Percentiles rank a stretch among this genome's conserved stretches.
These are phyloP conservation scores for Cheirogaleus medius DNA, from an alignment of 2,113 vertebrate genomes.

Conservation along the genomic window DNA sequence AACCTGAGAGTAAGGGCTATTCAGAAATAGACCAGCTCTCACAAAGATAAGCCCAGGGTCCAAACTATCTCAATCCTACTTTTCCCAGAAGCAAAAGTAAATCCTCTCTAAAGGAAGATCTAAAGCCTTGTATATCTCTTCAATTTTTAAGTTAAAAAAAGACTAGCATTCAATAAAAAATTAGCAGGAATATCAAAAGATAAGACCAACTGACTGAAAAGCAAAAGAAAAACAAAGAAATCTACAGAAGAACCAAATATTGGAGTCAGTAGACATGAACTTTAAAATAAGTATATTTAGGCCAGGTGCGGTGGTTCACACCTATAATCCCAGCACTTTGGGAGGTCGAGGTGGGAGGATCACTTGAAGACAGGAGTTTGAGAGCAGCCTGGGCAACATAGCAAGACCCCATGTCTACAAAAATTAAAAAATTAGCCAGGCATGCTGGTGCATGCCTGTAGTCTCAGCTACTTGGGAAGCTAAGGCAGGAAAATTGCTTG, in stretches of 20 bases:
- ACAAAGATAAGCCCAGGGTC: not conserved
- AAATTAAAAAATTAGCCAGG: too few species aligned
- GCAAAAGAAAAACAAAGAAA: not conserved
- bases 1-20: not conserved
- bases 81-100: constrained; percentile 30
- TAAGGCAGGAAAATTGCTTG: too few species aligned
- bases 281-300: not conserved
- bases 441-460: too few species aligned
- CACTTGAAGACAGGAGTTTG: too few species aligned
- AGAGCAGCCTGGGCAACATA: too few species aligned
- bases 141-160: not conserved
- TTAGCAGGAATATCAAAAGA: not conserved
- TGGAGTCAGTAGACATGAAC: not conserved
- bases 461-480: too few species aligned
- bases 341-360: too few species aligned
- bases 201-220: not conserved
- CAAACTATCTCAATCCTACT: not conserved
- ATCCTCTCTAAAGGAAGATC: not conserved
- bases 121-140: not conserved
- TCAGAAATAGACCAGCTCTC: not conserved
- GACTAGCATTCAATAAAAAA: not conserved
- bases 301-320: too few species aligned
- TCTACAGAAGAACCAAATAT: not conserved
- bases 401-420: too few species aligned
- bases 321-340: too few species aligned